Percentiles rank a stretch among this genome's conserved stretches.
Evolutionary conservation across 2,888 invertebrate species (phyloP).

Genomic region (Ophonus ardosiacus): DNA sequence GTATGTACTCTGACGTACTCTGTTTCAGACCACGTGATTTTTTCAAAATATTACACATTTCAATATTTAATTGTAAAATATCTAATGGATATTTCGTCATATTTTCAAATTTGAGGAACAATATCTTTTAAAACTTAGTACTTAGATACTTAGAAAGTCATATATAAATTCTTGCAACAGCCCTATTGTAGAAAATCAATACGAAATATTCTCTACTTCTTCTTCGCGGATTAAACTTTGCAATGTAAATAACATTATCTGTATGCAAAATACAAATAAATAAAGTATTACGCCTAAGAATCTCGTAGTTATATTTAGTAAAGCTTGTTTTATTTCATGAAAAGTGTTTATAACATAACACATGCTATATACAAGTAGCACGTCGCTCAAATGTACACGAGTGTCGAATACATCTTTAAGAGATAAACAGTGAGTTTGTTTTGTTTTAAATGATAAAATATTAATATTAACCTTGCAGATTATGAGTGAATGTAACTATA

Average conservation of each 20-base stretch:
- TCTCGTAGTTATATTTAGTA: neutral
- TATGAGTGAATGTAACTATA: neutral
- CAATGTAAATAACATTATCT: neutral
- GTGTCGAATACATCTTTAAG: neutral
- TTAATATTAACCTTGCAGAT: constrained; percentile 6
- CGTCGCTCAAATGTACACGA: neutral
- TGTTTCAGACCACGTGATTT: no score
- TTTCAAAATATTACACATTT: no score
- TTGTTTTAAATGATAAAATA: neutral
- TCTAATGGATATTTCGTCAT: no score
- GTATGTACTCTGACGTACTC: no score
- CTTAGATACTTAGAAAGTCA: no score
- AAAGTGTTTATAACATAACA: neutral
- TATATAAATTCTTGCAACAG: no score
- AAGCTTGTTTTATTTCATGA: neutral
- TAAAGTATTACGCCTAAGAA: neutral
- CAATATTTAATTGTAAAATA: no score
- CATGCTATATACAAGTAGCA: neutral
- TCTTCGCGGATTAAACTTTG: neutral
- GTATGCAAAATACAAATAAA: neutral
- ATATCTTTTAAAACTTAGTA: no score
- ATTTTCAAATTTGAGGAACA: no score
- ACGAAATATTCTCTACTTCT: neutral
- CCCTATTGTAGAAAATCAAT: neutral
- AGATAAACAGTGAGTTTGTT: neutral